Evolutionary conservation across 64 coral and sea anemone species (phyloP).

Genomic region (Dendrophyllia cribrosa): DNA sequence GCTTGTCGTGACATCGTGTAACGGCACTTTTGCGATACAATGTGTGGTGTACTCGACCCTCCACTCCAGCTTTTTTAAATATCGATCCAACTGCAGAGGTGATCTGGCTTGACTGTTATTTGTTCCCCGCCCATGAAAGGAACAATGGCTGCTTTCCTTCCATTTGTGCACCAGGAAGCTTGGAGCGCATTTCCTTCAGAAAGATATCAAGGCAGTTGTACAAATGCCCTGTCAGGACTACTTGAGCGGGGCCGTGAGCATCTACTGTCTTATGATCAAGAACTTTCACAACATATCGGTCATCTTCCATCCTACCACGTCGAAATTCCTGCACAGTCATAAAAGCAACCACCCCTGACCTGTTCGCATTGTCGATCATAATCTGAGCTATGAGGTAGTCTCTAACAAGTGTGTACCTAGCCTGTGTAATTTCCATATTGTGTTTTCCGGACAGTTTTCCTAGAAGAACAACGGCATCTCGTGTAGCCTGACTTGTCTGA

Average conservation of each 20-base stretch:
- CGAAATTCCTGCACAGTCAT: constrained; percentile 46
- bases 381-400: constrained; percentile 47
- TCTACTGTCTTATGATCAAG: constrained; percentile 44
- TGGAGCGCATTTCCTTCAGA: constrained; percentile 27
- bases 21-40: constrained; percentile 48
- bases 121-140: constrained; percentile 10
- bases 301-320: constrained; percentile 30
- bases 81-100: constrained; percentile 19
- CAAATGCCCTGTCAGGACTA: constrained; percentile 27
- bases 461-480: constrained; percentile 49
- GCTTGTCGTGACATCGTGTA: constrained; percentile 6
- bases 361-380: constrained; percentile 49
- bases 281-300: constrained; percentile 34
- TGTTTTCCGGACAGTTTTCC: constrained; percentile 34
- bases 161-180: constrained; percentile 5
- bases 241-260: constrained; percentile 10
- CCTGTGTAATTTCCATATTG: constrained; percentile 27
- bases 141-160: constrained; percentile 31
- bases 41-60: constrained; percentile 35
- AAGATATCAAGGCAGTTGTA: constrained; percentile 51
- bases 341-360: constrained; percentile 24
- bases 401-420: constrained; percentile 40
- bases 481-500: constrained; percentile 46
- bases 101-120: constrained; percentile 24
- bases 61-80: constrained; percentile 50